Evolutionary conservation across 2,888 invertebrate genomes (phyloP), one percentile per base, ranked within the genome.

Genomic region (Microctonus aethiopoides): DNA sequence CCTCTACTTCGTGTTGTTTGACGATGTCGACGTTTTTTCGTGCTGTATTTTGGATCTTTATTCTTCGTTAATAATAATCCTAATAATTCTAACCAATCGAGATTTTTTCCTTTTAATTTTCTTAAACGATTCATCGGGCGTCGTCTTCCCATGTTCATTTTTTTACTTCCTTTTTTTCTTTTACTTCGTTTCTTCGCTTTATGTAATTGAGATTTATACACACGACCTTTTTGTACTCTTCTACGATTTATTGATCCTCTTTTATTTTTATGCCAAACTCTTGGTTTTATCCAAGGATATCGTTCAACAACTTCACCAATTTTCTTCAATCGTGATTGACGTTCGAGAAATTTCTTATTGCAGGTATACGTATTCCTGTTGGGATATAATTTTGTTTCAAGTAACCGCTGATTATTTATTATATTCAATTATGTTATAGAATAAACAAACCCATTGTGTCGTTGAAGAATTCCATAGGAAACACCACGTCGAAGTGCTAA

Each of bases 391-490:
- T 24, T n/a, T 67, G 9, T 51, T 46, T 34, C 46, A 41, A 34
- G 34, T n/a, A 52, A n/a, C n/a, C n/a, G n/a, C n/a, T n/a, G n/a
- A n/a, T n/a, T n/a, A n/a, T n/a, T n/a, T n/a, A n/a, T n/a, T n/a
- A n/a, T n/a, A n/a, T n/a, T n/a, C n/a, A n/a, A n/a, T n/a, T n/a
- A n/a, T n/a, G n/a, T n/a, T n/a, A 34, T 57, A 34, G 24, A 51
- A 26, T n/a, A 57, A 62, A 59, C 72, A 52, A 66, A 85, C 86
- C 82, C 80, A 67, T 79, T 81, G 7, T 77, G 71, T 32, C 75
- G 75, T n/a, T 80, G 81, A 32, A 86, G 77, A 66, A 86, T 81
- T 13, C 85, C 85, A 36, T 81, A 83, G n/a, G 81, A 79, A 2
- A 84, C 64, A 0, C 83, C 86, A 9, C 83, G 81, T n/a, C 75